These are phyloP conservation scores for Lonchura striata DNA, from an alignment of 2,113 vertebrate genomes.

Conservation along the genomic window DNA sequence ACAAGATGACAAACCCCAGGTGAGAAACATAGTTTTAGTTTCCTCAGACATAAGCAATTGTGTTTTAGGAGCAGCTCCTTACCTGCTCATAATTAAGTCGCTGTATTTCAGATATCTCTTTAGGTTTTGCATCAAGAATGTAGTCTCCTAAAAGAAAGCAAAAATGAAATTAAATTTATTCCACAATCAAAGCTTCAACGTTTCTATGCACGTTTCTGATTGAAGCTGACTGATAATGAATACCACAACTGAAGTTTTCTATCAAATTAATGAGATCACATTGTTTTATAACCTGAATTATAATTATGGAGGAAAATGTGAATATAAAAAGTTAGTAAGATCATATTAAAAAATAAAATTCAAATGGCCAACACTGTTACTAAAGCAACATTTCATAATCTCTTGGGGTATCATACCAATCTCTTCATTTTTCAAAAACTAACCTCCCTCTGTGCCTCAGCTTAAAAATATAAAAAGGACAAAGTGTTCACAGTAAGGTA, in stretches of 20 bases:
- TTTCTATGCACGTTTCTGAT: background rate
- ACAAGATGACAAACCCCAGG: background rate
- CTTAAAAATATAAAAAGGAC: background rate
- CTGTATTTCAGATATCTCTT: conserved; percentile 98
- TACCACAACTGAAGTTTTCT: background rate
- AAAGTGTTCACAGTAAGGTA: background rate
- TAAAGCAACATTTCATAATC: background rate
- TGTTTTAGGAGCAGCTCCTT: conserved; percentile 54
- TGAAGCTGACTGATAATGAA: background rate
- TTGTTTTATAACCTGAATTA: background rate
- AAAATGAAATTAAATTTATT: conserved; percentile 40
- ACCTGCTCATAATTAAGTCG: conserved; percentile 99
- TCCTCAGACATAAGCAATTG: background rate
- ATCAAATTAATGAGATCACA: background rate
- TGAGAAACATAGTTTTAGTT: background rate
- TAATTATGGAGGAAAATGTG: background rate
- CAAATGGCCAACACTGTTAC: background rate
- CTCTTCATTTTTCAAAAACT: background rate
- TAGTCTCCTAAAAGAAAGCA: conserved; percentile 87
- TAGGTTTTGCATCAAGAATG: conserved; percentile 97
- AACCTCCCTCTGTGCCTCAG: background rate
- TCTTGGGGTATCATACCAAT: background rate
- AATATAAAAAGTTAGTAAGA: background rate
- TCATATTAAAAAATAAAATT: background rate
- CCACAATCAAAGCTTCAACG: background rate